Conservation (phyloP, 2,113 vertebrate species). For the Globicephala melas region DNA sequence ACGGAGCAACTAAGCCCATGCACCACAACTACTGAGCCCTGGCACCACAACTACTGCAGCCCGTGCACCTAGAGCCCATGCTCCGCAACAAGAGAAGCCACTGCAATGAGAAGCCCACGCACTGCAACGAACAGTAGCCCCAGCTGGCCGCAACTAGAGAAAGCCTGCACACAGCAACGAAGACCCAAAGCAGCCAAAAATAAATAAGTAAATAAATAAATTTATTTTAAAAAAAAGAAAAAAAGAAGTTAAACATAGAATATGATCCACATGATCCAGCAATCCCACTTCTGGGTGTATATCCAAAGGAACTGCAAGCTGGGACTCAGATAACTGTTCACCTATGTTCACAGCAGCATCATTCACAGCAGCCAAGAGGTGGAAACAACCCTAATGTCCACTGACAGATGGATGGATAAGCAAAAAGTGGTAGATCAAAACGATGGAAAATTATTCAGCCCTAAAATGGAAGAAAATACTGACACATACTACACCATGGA, state of each 20-base stretch:
- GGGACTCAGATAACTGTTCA: neutral
- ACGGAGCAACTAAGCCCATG: no score
- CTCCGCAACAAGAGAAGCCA: no score
- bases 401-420: neutral
- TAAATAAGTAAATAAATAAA: no score
- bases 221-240: no score
- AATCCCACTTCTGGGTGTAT: neutral
- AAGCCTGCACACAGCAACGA: no score
- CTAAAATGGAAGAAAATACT: neutral
- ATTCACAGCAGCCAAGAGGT: neutral
- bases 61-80: no score
- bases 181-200: no score
- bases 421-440: neutral
- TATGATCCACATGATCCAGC: neutral
- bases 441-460: neutral
- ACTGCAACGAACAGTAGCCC: no score
- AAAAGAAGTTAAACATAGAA: neutral
- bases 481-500: neutral
- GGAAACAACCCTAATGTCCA: neutral
- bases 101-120: no score
- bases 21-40: no score
- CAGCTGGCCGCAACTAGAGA: no score
- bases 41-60: no score
- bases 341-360: neutral
- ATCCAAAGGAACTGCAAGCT: neutral